Evolutionary conservation across 2,888 invertebrate species (phyloP).

Genomic region (Cinara cedri): DNA sequence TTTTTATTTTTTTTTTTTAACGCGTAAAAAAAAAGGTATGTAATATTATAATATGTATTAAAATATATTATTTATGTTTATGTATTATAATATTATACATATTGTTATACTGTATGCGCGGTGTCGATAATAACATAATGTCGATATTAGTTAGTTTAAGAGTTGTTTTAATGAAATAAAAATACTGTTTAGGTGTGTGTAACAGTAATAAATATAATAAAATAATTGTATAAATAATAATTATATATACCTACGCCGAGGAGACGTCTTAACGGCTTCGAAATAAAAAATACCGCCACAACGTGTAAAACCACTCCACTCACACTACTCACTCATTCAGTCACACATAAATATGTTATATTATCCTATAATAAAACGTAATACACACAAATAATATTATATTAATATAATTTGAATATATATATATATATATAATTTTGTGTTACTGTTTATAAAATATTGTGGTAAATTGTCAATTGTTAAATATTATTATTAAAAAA

Average conservation of each 20-base stretch:
- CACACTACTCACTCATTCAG: not conserved
- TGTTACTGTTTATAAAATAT: not conserved
- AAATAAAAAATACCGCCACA: conserved; percentile 23
- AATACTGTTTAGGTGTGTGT: not conserved
- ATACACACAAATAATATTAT: no score
- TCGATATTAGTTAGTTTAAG: conserved; percentile 29
- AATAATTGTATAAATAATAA: not conserved
- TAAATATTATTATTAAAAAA: conserved; percentile 33
- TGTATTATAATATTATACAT: conserved; percentile 20
- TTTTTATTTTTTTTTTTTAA: conserved; percentile 1
- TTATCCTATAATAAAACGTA: not conserved
- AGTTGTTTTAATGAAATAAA: not conserved
- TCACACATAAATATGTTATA: not conserved
- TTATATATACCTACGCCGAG: not conserved
- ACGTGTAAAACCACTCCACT: not conserved
- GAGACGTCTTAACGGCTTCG: conserved; percentile 42
- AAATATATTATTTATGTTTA: conserved; percentile 2
- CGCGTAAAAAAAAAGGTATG: not conserved
- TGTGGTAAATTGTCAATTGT: conserved; percentile 48
- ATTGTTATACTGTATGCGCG: no score
- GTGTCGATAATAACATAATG: not conserved
- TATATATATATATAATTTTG: no score
- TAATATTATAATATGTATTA: not conserved
- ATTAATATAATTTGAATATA: no score
- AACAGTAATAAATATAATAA: not conserved